Evolutionary conservation across 2,797 vertebrate species (phyloP).

Genomic region (Babyrousa celebensis): DNA sequence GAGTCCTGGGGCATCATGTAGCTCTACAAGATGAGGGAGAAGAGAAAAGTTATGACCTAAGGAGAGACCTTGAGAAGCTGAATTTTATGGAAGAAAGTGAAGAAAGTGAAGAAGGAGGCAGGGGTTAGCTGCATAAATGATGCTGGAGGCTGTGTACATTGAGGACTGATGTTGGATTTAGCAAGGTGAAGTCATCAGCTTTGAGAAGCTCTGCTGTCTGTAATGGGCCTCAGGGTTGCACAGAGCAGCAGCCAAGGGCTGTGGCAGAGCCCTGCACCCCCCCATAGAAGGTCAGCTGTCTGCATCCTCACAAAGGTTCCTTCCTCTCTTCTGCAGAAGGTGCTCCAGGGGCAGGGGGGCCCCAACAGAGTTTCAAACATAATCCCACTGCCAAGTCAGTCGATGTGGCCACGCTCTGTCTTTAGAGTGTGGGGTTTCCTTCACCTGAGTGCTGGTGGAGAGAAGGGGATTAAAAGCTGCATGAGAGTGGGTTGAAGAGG

Average conservation of each 20-base stretch:
- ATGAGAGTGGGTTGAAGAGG: not conserved
- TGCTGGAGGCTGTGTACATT: not conserved
- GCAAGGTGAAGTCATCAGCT: not conserved
- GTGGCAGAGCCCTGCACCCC: not conserved
- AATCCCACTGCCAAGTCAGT: accelerated
- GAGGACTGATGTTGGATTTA: not conserved
- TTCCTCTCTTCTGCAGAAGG: not conserved
- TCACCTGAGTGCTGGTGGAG: not conserved
- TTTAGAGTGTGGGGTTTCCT: not conserved
- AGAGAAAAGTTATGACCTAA: not conserved
- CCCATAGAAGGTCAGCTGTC: not conserved
- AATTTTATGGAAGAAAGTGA: not conserved
- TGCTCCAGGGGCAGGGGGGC: not conserved
- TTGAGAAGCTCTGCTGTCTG: not conserved
- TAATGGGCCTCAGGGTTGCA: not conserved
- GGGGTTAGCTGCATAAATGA: not conserved
- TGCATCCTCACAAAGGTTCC: not conserved
- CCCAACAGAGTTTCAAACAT: not conserved
- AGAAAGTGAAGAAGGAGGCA: not conserved
- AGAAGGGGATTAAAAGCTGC: not conserved
- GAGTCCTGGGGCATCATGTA: not conserved
- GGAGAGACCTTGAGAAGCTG: not conserved
- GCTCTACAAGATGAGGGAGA: not conserved
- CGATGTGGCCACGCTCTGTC: accelerated
- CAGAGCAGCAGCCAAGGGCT: not conserved